Evolutionary conservation across 2,888 invertebrate genomes (phyloP).

Genomic region (Watsonalla binaria): DNA sequence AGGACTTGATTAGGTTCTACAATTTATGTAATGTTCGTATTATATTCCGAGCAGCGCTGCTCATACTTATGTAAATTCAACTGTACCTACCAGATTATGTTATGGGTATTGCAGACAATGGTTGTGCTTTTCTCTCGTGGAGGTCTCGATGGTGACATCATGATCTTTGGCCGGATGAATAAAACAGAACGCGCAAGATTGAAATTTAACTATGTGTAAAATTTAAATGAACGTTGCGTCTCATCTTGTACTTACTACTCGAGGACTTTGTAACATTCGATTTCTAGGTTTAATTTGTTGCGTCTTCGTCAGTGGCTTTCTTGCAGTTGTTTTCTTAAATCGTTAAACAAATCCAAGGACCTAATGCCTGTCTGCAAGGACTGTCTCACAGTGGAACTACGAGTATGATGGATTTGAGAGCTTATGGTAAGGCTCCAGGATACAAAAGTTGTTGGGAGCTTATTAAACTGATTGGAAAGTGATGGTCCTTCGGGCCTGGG

Average conservation of each 20-base stretch:
- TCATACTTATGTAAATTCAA: background rate
- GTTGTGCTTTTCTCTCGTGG: slow-evolving; percentile 20
- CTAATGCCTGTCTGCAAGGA: too few relatives aligned
- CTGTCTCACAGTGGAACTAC: too few relatives aligned
- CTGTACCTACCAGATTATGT: background rate
- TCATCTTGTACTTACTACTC: slow-evolving; percentile 5
- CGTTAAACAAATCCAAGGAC: too few relatives aligned
- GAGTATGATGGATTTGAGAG: too few relatives aligned
- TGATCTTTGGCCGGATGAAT: slow-evolving; percentile 46
- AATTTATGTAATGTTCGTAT: slow-evolving; percentile 6
- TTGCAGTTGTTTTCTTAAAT: too few relatives aligned
- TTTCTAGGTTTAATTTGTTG: too few relatives aligned
- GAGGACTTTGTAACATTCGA: too few relatives aligned
- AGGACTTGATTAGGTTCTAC: slow-evolving; percentile 15
- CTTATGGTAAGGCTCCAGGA: too few relatives aligned
- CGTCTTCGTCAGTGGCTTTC: too few relatives aligned
- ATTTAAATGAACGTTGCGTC: slow-evolving; percentile 39
- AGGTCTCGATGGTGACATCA: slow-evolving; percentile 38
- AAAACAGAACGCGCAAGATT: slow-evolving; percentile 43
- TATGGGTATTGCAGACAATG: slow-evolving; percentile 13
- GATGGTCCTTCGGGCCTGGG: too few relatives aligned
- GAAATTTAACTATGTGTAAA: slow-evolving; percentile 41
- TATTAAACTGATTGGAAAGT: too few relatives aligned
- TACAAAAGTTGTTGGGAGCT: too few relatives aligned
- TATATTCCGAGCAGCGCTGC: background rate